Percentiles rank a stretch among this genome's conserved stretches.
Conservation (phyloP, 2,888 invertebrate species). For the Himalopsyche tibetana region DNA sequence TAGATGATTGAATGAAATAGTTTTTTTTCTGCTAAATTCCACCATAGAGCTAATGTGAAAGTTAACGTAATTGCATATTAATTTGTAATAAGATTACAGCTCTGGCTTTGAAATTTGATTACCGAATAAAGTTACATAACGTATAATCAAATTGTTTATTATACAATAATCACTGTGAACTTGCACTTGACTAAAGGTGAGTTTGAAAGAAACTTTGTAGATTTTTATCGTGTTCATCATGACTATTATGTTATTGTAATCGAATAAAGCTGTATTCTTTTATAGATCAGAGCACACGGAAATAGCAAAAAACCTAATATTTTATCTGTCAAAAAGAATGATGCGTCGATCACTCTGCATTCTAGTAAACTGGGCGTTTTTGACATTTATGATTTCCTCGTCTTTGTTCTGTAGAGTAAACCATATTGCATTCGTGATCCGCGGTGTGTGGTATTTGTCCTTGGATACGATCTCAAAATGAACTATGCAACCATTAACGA, state of each 20-base stretch:
- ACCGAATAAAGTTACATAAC: not conserved
- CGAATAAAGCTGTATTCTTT: not conserved
- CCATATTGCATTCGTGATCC: slow-evolving; percentile 50
- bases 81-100: not conserved
- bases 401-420: slow-evolving; percentile 55
- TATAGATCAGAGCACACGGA: slow-evolving; percentile 7
- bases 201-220: not conserved
- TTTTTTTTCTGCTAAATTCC: no score
- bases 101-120: slow-evolving; percentile 3
- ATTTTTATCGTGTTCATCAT: not conserved
- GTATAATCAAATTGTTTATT: not conserved
- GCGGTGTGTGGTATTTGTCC: slow-evolving; percentile 44
- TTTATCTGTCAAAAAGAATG: slow-evolving; percentile 20
- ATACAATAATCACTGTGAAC: not conserved
- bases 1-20: no score
- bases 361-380: slow-evolving; percentile 42
- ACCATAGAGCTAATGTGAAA: not conserved
- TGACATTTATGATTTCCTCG: slow-evolving; percentile 54
- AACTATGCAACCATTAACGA: slow-evolving; percentile 26
- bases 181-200: slow-evolving; percentile 4
- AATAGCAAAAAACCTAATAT: not conserved
- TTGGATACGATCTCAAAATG: slow-evolving; percentile 42
- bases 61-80: not conserved
- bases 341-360: slow-evolving; percentile 26
- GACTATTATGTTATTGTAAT: not conserved